Base-by-base conservation (phyloP, 2,113 vertebrate genomes). In the Channa argus region DNA sequence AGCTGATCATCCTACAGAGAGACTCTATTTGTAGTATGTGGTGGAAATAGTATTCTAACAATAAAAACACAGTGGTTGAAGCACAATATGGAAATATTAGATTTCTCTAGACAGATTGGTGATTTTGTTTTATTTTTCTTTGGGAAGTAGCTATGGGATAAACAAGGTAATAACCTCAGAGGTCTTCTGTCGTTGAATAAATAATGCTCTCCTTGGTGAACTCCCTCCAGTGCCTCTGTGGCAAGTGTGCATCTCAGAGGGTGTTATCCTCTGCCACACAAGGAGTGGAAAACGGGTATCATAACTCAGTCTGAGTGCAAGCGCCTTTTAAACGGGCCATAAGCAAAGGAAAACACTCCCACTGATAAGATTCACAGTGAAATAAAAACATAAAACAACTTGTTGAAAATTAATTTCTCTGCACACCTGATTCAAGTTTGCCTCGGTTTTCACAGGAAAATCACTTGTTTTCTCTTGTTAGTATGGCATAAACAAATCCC, bases 81-180 rank as follows among this genome's bases (percentile, higher is more conserved):
- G 14, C 58, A 76, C 15, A 72, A 44, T 47, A 13, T 15, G 7
- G 10, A 54, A 45, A 58, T 50, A 43, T 47, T 61, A 34, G 5
- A 55, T 74, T 64, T 63, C 33, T 75, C 10, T 41, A 37, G 9
- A 77, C 37, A 46, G 43, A 60, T 77, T 44, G 59, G n/a, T 36
- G 37, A 15, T 60, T 45, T 70, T 77, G 47, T 49, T 54, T 41
- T 24, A 24, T 54, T 34, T 10, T 43, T 60, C 44, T 83, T 64
- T 74, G 5, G 50, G 54, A 63, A 68, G 45, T 63, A 62, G 33
- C 50, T 39, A 10, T 5, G 11, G 53, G 63, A 75, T 85, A 70
- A 76, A 84, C 63, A 79, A 71, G 46, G 51, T 70, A 75, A 78
- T 82, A 59, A 78, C 78, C 63, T 76, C 62, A 55, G 45, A 72